A percentile compares a stretch with the other conserved stretches of the same genome.
phyloP scores from a whole-genome alignment of 1,140 invertebrate species.

The Hylaeus volcanicus region DNA sequence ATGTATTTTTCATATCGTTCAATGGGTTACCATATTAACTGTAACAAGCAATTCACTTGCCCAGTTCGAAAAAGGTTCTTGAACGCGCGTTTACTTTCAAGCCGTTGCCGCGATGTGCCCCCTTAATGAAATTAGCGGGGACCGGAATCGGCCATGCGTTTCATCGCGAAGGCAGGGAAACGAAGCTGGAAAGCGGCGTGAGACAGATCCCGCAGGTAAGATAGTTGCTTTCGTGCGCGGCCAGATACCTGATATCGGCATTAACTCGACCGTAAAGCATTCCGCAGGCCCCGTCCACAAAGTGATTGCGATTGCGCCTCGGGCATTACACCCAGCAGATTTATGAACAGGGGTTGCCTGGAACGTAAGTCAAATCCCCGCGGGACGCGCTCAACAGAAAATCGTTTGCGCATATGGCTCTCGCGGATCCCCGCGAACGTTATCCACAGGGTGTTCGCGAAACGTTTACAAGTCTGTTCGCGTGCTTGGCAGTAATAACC shows the following conservation, averaged over 20 bases:
- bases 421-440: conserved; percentile 5
- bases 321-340: conserved; percentile 43
- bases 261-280: conserved; percentile 48
- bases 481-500: background rate
- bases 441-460: conserved; percentile 23
- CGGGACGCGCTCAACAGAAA: conserved; percentile 43
- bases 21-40: no score
- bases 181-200: conserved; percentile 10
- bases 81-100: conserved; percentile 7
- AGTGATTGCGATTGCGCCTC: conserved; percentile 52
- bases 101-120: no score
- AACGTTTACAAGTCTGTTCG: background rate
- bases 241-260: conserved; percentile 52
- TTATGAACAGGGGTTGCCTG: conserved; percentile 50
- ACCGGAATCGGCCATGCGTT: background rate
- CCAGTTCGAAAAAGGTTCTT: conserved; percentile 2
- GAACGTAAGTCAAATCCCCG: conserved; percentile 54
- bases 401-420: conserved; percentile 44
- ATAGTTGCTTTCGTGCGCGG: conserved; percentile 14
- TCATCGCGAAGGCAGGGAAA: background rate
- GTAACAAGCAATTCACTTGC: no score
- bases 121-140: background rate
- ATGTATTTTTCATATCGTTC: no score
- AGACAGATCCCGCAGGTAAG: conserved; percentile 30
- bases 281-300: conserved; percentile 44